Evolutionary conservation across 2,113 vertebrate species (phyloP).

Genomic region (Arvicanthis niloticus): DNA sequence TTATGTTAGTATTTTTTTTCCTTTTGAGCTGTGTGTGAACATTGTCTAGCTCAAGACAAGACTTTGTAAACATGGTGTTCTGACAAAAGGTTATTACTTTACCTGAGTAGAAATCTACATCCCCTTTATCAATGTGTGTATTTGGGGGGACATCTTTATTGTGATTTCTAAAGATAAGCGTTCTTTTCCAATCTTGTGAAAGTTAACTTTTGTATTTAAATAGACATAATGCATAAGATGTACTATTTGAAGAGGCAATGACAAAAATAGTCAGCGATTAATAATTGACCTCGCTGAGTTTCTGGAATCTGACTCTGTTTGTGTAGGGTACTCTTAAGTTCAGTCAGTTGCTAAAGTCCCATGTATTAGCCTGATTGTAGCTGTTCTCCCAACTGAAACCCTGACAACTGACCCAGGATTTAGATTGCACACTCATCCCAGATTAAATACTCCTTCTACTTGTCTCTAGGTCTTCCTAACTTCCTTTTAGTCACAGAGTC

Average conservation of each 20-base stretch:
- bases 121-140: not conserved
- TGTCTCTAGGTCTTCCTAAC: not conserved
- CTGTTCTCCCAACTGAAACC: not conserved
- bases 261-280: not conserved
- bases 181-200: not conserved
- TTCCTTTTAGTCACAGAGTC: not conserved
- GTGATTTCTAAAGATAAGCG: not conserved
- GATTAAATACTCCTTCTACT: not conserved
- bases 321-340: not conserved
- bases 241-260: not conserved
- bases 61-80: not conserved
- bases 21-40: not conserved
- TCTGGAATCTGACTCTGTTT: not conserved
- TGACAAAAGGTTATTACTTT: not conserved
- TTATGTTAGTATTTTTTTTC: not conserved
- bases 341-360: not conserved
- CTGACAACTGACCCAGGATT: not conserved
- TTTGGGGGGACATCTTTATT: not conserved
- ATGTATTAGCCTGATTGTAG: not conserved
- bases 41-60: not conserved
- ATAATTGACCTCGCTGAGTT: not conserved
- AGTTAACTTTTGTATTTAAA: not conserved
- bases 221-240: not conserved
- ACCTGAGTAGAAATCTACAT: not conserved
- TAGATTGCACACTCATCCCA: accelerated